phyloP scores from a whole-genome alignment of 1,140 invertebrate genomes.

The Carposina sasakii region DNA sequence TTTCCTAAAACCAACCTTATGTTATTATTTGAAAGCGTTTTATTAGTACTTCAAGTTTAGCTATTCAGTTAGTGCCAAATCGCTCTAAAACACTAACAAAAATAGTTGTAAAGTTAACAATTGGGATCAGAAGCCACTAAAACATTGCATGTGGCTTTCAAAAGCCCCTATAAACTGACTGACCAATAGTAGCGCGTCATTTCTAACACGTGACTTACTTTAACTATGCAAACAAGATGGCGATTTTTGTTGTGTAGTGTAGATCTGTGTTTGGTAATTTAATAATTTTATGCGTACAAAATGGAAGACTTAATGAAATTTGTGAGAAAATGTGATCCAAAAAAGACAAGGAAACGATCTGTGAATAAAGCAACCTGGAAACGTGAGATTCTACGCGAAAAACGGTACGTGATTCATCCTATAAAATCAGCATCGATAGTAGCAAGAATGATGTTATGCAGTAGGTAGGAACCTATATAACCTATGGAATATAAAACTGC shows the following conservation, averaged over 20 bases:
- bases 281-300: not conserved
- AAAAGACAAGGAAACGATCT: not conserved
- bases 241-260: not conserved
- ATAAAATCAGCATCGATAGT: not conserved
- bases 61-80: not conserved
- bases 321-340: constrained; percentile 1
- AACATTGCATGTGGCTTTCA: not conserved
- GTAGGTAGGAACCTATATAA: not conserved
- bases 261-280: not conserved
- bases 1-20: not conserved
- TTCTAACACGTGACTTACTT: not conserved
- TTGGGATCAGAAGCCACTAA: not conserved
- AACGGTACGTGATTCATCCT: not conserved
- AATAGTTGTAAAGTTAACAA: not conserved
- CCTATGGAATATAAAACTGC: too few species aligned
- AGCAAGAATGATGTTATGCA: not conserved
- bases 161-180: not conserved
- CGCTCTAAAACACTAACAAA: not conserved
- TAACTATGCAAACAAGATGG: not conserved
- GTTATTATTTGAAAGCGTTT: not conserved
- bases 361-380: not conserved
- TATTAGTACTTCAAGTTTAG: not conserved
- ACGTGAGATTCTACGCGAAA: not conserved
- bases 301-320: not conserved
- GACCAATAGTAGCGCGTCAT: not conserved